phyloP scores from a whole-genome alignment of 2,888 invertebrate genomes.

The Clostera curtula region DNA sequence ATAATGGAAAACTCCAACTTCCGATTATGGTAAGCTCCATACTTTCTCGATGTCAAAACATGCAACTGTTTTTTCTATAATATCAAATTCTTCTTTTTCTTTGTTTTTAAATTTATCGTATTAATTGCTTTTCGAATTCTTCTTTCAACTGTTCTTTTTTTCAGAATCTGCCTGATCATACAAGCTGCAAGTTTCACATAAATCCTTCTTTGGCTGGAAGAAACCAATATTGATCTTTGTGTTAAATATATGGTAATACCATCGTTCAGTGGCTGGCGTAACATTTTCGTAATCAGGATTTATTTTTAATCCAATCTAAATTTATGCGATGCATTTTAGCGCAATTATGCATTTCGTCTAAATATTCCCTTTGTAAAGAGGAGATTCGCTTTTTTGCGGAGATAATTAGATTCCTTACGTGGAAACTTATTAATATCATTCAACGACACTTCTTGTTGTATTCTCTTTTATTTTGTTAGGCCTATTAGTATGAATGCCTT shows the following conservation, averaged over 20 bases:
- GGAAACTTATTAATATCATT: too few species aligned
- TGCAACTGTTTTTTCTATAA: conserved; percentile 2
- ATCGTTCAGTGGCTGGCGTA: not conserved
- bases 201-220: conserved; percentile 1
- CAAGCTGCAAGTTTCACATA: conserved; percentile 1
- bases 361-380: conserved; percentile 1
- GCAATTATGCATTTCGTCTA: conserved; percentile 2
- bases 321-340: conserved; percentile 1
- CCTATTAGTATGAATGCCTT: not conserved
- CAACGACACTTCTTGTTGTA: too few species aligned
- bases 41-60: conserved; percentile 1
- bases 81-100: conserved; percentile 1
- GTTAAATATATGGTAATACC: conserved; percentile 1
- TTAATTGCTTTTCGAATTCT: conserved; percentile 1
- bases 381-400: too few species aligned
- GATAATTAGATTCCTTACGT: too few species aligned
- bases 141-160: conserved; percentile 3
- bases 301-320: conserved; percentile 2
- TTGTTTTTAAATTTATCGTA: not conserved
- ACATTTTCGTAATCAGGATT: not conserved
- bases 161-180: conserved; percentile 2
- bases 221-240: conserved; percentile 3
- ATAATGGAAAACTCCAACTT: too few species aligned
- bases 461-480: conserved; percentile 1
- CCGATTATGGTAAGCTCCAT: conserved; percentile 1